These are phyloP conservation scores for Cochlearius cochlearius DNA, from an alignment of 2,113 vertebrate species.

Conservation along the genomic window DNA sequence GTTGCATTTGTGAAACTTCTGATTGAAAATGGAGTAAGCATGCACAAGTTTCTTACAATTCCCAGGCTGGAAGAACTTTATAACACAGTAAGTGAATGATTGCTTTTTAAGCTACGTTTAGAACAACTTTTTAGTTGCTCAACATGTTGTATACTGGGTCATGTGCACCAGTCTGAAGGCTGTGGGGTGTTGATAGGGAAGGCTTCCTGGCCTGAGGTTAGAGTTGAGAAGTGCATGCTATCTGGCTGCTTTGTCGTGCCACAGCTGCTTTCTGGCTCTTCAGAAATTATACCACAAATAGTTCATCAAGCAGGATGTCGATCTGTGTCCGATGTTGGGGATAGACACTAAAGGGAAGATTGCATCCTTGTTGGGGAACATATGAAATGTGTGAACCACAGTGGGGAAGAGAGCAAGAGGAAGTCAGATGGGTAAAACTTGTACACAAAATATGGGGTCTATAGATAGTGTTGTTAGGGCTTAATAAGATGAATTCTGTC, in stretches of 20 bases:
- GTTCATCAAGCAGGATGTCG: background rate
- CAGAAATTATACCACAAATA: background rate
- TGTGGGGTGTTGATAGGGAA: background rate
- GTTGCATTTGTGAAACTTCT: constrained; percentile 98
- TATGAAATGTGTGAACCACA: background rate
- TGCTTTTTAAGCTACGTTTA: background rate
- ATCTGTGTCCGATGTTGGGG: background rate
- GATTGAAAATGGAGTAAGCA: constrained; percentile 98
- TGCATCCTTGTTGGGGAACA: background rate
- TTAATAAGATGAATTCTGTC: background rate
- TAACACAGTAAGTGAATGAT: constrained; percentile 86
- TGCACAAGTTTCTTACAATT: constrained; percentile 98
- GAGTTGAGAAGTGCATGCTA: background rate
- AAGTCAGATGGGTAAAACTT: background rate
- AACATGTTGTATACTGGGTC: rapidly evolving
- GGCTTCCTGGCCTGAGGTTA: background rate
- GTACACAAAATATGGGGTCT: background rate
- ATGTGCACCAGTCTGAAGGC: background rate
- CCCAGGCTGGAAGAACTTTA: constrained; percentile 95
- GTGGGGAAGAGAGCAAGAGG: background rate
- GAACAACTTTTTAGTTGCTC: background rate
- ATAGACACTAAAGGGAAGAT: background rate
- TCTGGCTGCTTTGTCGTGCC: background rate
- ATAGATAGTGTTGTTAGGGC: background rate
- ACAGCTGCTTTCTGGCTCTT: background rate